Evolutionary conservation across 2,797 vertebrate genomes (phyloP).

Genomic region (Neosilurus mollespiculum): DNA sequence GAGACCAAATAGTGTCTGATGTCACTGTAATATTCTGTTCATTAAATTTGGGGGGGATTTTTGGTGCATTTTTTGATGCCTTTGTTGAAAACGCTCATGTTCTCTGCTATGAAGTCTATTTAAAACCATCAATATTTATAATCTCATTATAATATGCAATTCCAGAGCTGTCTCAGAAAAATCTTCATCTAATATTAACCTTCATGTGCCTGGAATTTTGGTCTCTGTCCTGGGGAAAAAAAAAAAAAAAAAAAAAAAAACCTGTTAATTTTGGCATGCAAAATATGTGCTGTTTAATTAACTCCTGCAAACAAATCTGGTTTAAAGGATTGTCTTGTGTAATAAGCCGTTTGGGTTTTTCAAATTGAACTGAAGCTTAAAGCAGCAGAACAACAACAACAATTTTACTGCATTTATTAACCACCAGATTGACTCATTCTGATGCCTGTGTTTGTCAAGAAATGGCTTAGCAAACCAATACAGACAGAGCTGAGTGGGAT

Average conservation of each 20-base stretch:
- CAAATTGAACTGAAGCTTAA: conserved; percentile 6
- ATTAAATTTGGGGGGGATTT: background rate
- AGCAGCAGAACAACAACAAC: conserved; percentile 16
- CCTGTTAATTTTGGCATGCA: background rate
- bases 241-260: no score
- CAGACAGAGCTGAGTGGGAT: background rate
- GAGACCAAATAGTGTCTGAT: background rate
- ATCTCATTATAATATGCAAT: background rate
- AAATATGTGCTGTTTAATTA: conserved; percentile 15
- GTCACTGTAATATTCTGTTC: background rate
- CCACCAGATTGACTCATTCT: background rate
- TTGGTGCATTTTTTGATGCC: background rate
- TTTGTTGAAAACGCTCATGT: background rate
- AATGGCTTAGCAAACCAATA: background rate
- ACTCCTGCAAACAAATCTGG: conserved; percentile 17
- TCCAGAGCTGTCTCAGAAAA: conserved; percentile 16
- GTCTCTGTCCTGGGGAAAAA: background rate
- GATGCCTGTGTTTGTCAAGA: background rate
- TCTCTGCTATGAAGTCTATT: background rate
- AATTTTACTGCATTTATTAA: background rate
- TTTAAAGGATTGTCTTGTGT: conserved; percentile 12
- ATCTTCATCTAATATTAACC: conserved; percentile 29
- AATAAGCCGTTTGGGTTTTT: background rate
- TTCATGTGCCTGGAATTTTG: conserved; percentile 14
- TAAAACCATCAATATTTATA: conserved; percentile 38